A percentile compares a stretch with the other conserved stretches of the same genome.
Conservation (phyloP, 2,888 invertebrate genomes). For the Stomorhina lunata region DNA sequence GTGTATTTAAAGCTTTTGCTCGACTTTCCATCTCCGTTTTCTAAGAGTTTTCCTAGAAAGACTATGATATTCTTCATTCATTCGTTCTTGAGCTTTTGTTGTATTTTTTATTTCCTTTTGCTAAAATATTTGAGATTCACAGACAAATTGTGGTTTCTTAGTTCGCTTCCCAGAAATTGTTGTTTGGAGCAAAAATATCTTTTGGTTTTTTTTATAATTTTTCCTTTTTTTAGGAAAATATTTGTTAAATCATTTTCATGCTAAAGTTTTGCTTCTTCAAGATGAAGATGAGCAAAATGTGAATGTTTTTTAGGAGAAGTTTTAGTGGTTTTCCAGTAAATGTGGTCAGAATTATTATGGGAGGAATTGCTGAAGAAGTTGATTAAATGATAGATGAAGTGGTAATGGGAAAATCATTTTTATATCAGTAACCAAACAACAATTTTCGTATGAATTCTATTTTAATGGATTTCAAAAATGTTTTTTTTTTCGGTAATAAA, state of each 20-base stretch:
- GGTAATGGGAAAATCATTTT: no score
- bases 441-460: no score
- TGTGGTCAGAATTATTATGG: no score
- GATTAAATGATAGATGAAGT: no score
- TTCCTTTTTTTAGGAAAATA: not conserved
- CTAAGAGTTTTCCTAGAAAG: not conserved
- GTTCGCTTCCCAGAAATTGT: not conserved
- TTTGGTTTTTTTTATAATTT: not conserved
- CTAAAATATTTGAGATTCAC: constrained; percentile 52
- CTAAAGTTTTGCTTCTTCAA: not conserved
- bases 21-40: not conserved
- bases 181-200: not conserved
- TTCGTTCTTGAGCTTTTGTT: not conserved
- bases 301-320: no score
- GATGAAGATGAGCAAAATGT: no score
- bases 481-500: no score
- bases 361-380: no score
- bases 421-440: no score
- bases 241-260: constrained; percentile 27
- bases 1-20: not conserved
- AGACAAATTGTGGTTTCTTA: constrained; percentile 48
- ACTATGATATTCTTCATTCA: not conserved
- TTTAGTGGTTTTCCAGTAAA: no score
- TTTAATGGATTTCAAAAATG: no score
- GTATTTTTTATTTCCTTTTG: not conserved